Percentiles rank a stretch among this genome's conserved stretches.
Evolutionary conservation across 2,888 invertebrate genomes (phyloP).

Genomic region (Drosophila picticornis): DNA sequence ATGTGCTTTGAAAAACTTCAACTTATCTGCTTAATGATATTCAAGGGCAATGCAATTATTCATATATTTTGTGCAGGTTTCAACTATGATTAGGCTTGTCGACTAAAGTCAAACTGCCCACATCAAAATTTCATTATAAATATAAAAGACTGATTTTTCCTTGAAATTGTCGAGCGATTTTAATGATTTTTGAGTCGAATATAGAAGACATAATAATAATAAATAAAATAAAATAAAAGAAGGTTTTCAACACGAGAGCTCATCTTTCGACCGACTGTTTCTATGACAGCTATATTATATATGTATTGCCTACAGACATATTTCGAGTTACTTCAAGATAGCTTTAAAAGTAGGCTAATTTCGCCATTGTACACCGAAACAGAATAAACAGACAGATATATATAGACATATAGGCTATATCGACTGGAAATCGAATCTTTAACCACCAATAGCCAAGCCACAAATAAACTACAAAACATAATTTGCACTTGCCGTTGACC

Average conservation of each 20-base stretch:
- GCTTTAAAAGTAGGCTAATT: too few relatives aligned
- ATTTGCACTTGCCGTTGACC: conserved; percentile 43
- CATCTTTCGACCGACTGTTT: neutral
- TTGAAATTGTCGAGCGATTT: neutral
- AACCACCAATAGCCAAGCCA: neutral
- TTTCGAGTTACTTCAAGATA: neutral
- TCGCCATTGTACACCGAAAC: neutral
- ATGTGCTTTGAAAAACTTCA: neutral
- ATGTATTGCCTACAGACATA: neutral
- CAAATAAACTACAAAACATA: conserved; percentile 10
- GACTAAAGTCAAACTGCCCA: neutral
- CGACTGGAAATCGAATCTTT: neutral
- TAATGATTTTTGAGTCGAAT: neutral
- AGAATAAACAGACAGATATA: neutral
- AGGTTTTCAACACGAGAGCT: neutral
- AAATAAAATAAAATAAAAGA: too few relatives aligned
- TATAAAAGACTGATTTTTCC: neutral
- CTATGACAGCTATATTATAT: neutral
- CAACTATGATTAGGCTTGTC: neutral
- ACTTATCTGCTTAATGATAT: neutral
- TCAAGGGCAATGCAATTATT: neutral
- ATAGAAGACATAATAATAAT: too few relatives aligned
- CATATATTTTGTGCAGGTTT: neutral
- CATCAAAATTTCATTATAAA: neutral
- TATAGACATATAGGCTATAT: neutral